These are phyloP conservation scores for Pseudochaenichthys georgianus DNA, from an alignment of 2,797 vertebrate genomes.

Conservation along the genomic window DNA sequence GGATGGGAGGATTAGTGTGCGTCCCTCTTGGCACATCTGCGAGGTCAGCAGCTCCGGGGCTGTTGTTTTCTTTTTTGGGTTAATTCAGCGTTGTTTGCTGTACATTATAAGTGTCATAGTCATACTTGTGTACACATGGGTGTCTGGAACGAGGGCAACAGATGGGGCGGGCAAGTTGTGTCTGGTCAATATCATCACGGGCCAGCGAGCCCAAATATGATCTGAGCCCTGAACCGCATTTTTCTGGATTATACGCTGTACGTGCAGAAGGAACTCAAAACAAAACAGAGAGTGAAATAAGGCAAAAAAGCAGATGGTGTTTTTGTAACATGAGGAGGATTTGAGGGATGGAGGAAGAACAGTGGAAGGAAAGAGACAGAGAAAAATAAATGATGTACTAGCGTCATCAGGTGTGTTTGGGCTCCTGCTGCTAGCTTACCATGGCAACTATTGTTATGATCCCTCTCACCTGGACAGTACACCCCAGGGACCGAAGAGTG, in stretches of 20 bases:
- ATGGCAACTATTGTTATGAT: slow-evolving; percentile 58
- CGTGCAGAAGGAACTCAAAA: slow-evolving; percentile 5
- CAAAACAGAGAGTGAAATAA: neutral
- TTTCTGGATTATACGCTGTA: slow-evolving; percentile 43
- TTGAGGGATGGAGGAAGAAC: slow-evolving; percentile 5
- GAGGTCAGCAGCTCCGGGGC: slow-evolving; percentile 33
- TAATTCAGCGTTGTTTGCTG: slow-evolving; percentile 29
- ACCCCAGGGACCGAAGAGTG: slow-evolving; percentile 40
- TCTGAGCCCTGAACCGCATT: slow-evolving; percentile 35
- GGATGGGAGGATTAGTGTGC: slow-evolving; percentile 21
- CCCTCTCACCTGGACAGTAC: slow-evolving; percentile 57
- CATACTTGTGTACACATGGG: slow-evolving; percentile 39
- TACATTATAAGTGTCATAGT: slow-evolving; percentile 27
- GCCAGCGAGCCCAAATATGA: slow-evolving; percentile 65
- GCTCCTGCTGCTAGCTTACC: slow-evolving; percentile 55
- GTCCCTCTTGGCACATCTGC: neutral
- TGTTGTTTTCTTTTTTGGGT: slow-evolving; percentile 30
- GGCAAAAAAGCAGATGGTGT: slow-evolving; percentile 34
- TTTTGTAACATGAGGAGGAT: slow-evolving; percentile 21
- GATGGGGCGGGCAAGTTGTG: slow-evolving; percentile 65
- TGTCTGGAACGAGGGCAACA: slow-evolving; percentile 64
- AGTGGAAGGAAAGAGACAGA: slow-evolving; percentile 2
- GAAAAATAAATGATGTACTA: neutral
- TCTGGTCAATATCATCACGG: slow-evolving; percentile 75
- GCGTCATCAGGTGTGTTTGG: slow-evolving; percentile 60